Evolutionary conservation across 2,113 vertebrate species (phyloP).

Genomic region (Neotoma lepida): DNA sequence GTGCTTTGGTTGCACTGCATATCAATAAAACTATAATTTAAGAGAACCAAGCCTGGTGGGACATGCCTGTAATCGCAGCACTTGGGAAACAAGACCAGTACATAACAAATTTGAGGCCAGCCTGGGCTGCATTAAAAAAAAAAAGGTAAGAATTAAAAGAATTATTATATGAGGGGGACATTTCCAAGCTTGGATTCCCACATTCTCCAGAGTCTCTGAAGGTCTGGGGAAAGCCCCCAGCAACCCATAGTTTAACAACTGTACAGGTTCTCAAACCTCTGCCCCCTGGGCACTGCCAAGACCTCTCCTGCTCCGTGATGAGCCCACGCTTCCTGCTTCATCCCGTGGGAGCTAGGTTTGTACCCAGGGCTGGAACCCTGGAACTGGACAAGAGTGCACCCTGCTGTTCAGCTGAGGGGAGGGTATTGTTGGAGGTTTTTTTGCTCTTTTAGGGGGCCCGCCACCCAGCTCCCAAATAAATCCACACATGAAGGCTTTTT

Average conservation of each 20-base stretch:
- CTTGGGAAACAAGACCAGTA: neutral
- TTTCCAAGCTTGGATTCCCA: neutral
- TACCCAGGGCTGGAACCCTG: neutral
- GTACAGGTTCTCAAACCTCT: neutral
- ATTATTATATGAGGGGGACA: neutral
- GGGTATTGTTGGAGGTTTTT: no score
- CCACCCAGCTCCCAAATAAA: no score
- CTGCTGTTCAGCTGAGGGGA: neutral
- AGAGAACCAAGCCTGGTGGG: neutral
- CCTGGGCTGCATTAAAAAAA: neutral
- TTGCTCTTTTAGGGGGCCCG: no score
- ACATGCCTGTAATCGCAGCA: neutral
- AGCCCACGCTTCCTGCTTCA: neutral
- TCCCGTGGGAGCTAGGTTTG: neutral
- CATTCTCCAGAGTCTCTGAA: neutral
- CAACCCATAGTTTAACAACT: constrained; percentile 5
- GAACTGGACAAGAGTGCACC: neutral
- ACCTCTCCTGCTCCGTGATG: rapidly evolving
- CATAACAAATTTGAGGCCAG: neutral
- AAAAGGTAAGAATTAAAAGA: neutral
- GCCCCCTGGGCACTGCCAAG: neutral
- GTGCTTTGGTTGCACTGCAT: neutral
- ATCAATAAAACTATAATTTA: neutral
- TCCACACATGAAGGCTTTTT: no score
- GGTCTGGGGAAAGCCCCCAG: neutral